These are phyloP conservation scores for Chaetodon auriga DNA, from an alignment of 2,113 vertebrate genomes.

Conservation along the genomic window DNA sequence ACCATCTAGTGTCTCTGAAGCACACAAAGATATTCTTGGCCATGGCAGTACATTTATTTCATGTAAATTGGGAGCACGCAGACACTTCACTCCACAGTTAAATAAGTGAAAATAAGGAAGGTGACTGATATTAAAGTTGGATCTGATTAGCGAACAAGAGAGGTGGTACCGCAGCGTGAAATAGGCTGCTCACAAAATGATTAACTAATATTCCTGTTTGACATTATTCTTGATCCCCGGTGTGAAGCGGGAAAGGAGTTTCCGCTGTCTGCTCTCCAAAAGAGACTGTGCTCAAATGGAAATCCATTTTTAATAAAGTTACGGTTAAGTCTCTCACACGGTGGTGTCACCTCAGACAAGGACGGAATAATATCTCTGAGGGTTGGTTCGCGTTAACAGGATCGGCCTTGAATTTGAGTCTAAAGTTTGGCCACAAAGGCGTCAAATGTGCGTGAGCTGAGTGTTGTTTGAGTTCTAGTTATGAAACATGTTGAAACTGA, in stretches of 20 bases:
- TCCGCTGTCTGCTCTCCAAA: slow-evolving; percentile 16
- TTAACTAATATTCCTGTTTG: slow-evolving; percentile 62
- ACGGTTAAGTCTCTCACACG: slow-evolving; percentile 18
- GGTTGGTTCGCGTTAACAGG: slow-evolving; percentile 7
- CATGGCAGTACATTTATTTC: slow-evolving; percentile 29
- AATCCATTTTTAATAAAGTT: slow-evolving; percentile 66
- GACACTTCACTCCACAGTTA: slow-evolving; percentile 18
- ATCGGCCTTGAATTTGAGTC: slow-evolving; percentile 21
- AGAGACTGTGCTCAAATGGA: slow-evolving; percentile 18
- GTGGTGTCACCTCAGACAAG: slow-evolving; percentile 4
- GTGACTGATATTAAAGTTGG: slow-evolving; percentile 40
- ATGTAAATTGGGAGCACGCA: slow-evolving; percentile 28
- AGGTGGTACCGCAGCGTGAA: slow-evolving; percentile 43
- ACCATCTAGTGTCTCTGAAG: not conserved
- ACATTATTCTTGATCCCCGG: slow-evolving; percentile 44
- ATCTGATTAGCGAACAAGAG: slow-evolving; percentile 52
- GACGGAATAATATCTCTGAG: not conserved
- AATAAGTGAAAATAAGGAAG: slow-evolving; percentile 34
- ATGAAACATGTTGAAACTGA: not conserved
- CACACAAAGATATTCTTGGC: not conserved
- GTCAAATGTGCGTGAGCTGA: not conserved
- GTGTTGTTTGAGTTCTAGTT: not conserved
- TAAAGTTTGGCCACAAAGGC: not conserved
- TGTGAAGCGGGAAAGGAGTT: slow-evolving; percentile 27
- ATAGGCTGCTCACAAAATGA: slow-evolving; percentile 57